Percentiles rank a stretch among this genome's conserved stretches.
Conservation (phyloP, 1,140 invertebrate species). For the Littorina saxatilis region DNA sequence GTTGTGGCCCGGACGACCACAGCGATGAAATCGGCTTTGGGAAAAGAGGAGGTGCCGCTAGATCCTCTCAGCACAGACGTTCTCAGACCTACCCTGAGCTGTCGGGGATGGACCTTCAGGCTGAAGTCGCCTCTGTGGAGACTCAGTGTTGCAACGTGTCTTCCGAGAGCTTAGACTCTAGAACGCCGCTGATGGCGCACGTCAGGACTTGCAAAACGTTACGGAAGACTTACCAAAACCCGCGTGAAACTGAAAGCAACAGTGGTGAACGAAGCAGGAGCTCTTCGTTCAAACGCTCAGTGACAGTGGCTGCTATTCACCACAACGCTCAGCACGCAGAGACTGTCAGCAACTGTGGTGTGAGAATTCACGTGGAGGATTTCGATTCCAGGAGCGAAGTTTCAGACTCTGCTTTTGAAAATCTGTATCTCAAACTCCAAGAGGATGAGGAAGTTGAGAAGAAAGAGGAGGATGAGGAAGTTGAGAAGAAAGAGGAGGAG, state of each 20-base stretch:
- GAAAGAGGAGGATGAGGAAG: neutral
- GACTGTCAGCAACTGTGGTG: neutral
- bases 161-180: neutral
- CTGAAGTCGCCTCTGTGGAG: neutral
- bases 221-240: too few species aligned
- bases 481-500: neutral
- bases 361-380: conserved; percentile 18
- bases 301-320: conserved; percentile 27
- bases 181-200: conserved; percentile 6
- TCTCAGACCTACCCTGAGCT: conserved; percentile 36
- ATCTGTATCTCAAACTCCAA: neutral
- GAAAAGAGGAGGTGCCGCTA: neutral
- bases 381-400: neutral
- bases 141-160: too few species aligned
- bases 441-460: neutral
- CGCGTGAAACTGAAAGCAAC: neutral
- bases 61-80: neutral
- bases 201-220: neutral
- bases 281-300: neutral
- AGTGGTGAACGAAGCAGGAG: neutral
- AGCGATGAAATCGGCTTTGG: neutral
- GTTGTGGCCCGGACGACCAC: conserved; percentile 27
- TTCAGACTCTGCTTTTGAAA: neutral
- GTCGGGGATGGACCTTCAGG: neutral
- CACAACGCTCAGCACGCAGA: neutral